Base-by-base conservation (phyloP, 2,797 vertebrate genomes). In the Masticophis lateralis region DNA sequence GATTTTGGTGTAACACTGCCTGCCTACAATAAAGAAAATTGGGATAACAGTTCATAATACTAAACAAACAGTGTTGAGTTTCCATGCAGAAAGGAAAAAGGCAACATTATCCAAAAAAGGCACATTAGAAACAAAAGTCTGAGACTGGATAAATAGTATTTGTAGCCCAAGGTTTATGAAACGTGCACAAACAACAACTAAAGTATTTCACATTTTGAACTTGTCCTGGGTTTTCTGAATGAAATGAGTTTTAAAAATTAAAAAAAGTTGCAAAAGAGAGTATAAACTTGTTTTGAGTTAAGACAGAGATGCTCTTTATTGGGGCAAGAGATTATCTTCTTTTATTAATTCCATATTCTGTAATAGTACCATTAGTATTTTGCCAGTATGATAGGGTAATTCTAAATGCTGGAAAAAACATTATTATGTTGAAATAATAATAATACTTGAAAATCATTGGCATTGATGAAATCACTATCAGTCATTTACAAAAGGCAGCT, bases 1-100 rank as follows among this genome's bases (percentile, higher is more conserved):
- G 97, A 98, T 95, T 98, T 98, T 88, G 97, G 97, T 92, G 98
- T 98, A 97, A 98, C 94, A 94, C 98, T 98, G 95, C 98, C 98
- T 53, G 97, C 98, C 99, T 99, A 98, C 69, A 96, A 95, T 91
- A 96, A 97, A 97, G 95, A 97, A 93, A 96, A 89, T 97, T 96
- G 98, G 95, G 87, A 91, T 47, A 94, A 59, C 56, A 94, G 90
- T 97, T 95, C 96, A 96, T 83, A 93, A 0, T 90, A 37, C 56
- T 89, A 53, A 95, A n/a, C 87, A 51, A 92, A 94, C 63, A 96
- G 92, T 13, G 93, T 13, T 28, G 93, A 97, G 91, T 96, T 91
- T 95, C 94, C 92, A 96, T 95, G 94, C 95, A 97, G 89, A 87
- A 96, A 90, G 66, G 74, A 94, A 94, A 94, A 74, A 63, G 93